These are phyloP conservation scores for Cataglyphis rosenhaueri DNA, from an alignment of 2,888 invertebrate species.

Conservation along the genomic window DNA sequence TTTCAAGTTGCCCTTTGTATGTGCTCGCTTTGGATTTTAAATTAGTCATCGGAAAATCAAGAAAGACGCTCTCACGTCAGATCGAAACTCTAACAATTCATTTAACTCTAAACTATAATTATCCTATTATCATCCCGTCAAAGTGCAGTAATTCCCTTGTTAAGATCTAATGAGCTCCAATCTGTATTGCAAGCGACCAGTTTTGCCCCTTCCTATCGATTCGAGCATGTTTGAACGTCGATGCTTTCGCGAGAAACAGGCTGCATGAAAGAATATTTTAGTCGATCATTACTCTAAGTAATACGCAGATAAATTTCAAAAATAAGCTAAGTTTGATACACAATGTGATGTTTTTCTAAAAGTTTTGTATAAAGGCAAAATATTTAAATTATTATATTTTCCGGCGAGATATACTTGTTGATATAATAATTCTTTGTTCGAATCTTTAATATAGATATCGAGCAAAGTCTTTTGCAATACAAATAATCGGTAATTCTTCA, in stretches of 20 bases:
- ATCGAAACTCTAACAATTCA: constrained; percentile 55
- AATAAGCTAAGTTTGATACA: constrained; percentile 1
- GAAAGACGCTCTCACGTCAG: background rate
- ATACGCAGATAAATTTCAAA: constrained; percentile 16
- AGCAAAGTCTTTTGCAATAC: background rate
- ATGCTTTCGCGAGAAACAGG: constrained; percentile 14
- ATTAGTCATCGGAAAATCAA: background rate
- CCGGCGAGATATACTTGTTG: background rate
- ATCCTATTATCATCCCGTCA: constrained; percentile 65
- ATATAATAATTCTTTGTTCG: constrained; percentile 1
- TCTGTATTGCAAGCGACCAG: constrained; percentile 57
- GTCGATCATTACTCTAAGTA: background rate
- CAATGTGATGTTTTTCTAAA: background rate
- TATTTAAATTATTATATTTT: background rate
- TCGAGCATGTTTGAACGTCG: constrained; percentile 5
- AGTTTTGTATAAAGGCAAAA: background rate
- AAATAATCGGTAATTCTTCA: background rate
- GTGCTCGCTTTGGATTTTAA: background rate
- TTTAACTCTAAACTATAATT: constrained; percentile 59
- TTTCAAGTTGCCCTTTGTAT: background rate
- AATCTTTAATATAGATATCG: background rate
- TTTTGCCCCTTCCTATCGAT: constrained; percentile 61
- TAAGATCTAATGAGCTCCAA: constrained; percentile 67
- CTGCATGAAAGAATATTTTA: constrained; percentile 27
- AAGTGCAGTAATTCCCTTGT: constrained; percentile 65